Conservation (phyloP, 2,888 invertebrate species). For the Thumatha senex region DNA sequence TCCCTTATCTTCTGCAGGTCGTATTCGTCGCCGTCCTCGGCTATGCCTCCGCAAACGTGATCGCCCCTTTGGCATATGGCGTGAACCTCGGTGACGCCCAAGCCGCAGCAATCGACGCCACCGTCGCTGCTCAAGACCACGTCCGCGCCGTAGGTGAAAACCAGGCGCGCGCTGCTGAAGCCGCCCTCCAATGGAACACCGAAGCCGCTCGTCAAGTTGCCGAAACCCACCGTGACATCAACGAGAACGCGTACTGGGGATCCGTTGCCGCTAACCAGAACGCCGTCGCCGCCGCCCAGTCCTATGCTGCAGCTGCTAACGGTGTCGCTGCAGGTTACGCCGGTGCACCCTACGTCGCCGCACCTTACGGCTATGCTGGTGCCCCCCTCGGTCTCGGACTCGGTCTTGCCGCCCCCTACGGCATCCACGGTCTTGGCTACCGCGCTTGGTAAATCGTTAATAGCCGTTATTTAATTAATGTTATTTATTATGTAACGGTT, state of each 20-base stretch:
- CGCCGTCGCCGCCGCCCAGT: conserved; percentile 72
- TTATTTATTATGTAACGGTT: conserved; percentile 32
- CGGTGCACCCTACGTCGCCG: conserved; percentile 35
- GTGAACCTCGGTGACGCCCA: conserved; percentile 73
- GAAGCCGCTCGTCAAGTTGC: conserved; percentile 63
- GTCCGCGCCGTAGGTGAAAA: conserved; percentile 64
- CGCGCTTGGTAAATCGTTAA: conserved; percentile 63
- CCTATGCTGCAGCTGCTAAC: conserved; percentile 67
- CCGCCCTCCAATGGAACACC: conserved; percentile 65
- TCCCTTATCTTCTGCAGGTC: conserved; percentile 50
- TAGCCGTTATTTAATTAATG: conserved; percentile 20
- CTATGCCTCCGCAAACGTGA: conserved; percentile 73
- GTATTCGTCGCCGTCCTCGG: conserved; percentile 77
- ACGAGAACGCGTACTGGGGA: conserved; percentile 77
- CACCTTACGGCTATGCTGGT: conserved; percentile 20
- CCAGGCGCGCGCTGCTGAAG: conserved; percentile 68
- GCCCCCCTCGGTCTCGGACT: not conserved
- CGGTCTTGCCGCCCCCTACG: not conserved
- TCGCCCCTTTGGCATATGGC: conserved; percentile 62
- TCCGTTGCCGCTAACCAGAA: conserved; percentile 69
- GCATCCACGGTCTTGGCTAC: conserved; percentile 27
- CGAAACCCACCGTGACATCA: conserved; percentile 65
- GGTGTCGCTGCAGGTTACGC: conserved; percentile 51
- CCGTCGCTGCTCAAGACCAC: conserved; percentile 65
- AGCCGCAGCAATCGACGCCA: conserved; percentile 74